Evolutionary conservation across 2,888 invertebrate species (phyloP).

Genomic region (Orthosia gothica): DNA sequence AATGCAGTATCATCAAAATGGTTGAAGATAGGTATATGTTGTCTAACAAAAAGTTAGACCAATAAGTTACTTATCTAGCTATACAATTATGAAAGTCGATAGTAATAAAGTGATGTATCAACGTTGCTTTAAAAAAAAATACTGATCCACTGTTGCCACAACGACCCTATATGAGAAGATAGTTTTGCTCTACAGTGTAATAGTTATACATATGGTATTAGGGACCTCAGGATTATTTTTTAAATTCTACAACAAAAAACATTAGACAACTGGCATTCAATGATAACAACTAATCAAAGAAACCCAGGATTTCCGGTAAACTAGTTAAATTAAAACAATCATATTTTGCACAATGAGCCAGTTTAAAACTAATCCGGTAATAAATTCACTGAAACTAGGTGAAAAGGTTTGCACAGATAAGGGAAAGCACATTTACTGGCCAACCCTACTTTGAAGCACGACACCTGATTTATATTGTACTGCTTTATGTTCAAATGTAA

Average conservation of each 20-base stretch:
- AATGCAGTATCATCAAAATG: too few species aligned
- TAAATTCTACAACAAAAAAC: not conserved
- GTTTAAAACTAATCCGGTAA: constrained; percentile 38
- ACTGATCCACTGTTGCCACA: too few species aligned
- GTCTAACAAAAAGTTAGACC: too few species aligned
- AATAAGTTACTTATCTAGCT: too few species aligned
- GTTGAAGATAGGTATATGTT: too few species aligned
- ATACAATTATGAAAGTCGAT: too few species aligned
- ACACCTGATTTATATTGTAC: constrained; percentile 44
- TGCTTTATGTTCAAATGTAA: constrained; percentile 17
- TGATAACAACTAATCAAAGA: constrained; percentile 4
- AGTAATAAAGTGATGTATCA: too few species aligned
- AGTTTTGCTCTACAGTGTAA: too few species aligned
- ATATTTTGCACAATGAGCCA: constrained; percentile 30
- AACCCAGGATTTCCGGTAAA: constrained; percentile 5
- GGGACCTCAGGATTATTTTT: not conserved
- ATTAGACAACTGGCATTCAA: not conserved
- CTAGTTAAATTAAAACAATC: constrained; percentile 25
- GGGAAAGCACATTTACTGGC: constrained; percentile 24
- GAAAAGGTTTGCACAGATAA: constrained; percentile 56
- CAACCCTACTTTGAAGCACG: constrained; percentile 40
- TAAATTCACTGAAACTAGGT: constrained; percentile 57
- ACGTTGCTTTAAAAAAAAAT: too few species aligned
- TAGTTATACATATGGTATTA: too few species aligned
- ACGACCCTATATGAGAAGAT: too few species aligned